A percentile compares a stretch with the other conserved stretches of the same genome.
These are phyloP conservation scores for Oscheius sp. DNA, from an alignment of 2,888 invertebrate species.

Conservation along the genomic window DNA sequence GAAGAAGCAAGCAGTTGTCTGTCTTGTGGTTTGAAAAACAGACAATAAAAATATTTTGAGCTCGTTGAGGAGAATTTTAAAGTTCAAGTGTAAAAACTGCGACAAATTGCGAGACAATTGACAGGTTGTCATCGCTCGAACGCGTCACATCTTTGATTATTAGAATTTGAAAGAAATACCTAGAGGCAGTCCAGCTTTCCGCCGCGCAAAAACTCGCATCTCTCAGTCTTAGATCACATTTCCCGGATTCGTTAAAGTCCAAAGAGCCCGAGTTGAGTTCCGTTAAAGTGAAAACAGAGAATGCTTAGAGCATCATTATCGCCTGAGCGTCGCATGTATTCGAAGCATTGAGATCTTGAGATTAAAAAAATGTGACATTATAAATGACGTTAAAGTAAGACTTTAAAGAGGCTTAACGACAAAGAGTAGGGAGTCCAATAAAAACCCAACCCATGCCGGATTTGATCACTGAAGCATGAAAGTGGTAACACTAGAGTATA, in stretches of 20 bases:
- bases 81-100: too few species aligned
- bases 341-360: constrained; percentile 10
- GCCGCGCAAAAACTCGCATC: neutral
- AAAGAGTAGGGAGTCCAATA: constrained; percentile 4
- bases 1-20: too few species aligned
- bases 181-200: too few species aligned
- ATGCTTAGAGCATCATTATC: constrained; percentile 15
- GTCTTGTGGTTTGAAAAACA: too few species aligned
- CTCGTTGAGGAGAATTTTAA: too few species aligned
- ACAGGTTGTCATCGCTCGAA: too few species aligned
- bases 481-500: neutral
- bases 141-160: too few species aligned
- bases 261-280: neutral
- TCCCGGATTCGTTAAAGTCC: constrained; percentile 8
- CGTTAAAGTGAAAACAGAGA: constrained; percentile 22
- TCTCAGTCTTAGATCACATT: constrained; percentile 8
- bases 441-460: constrained; percentile 5
- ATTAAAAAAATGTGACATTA: constrained; percentile 6
- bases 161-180: too few species aligned
- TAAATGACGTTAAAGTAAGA: constrained; percentile 10
- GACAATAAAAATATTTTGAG: too few species aligned
- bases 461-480: constrained; percentile 14
- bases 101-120: too few species aligned
- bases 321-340: constrained; percentile 8
- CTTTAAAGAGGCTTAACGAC: neutral